phyloP scores from a whole-genome alignment of 2,888 invertebrate species.

The Trisateles emortualis region DNA sequence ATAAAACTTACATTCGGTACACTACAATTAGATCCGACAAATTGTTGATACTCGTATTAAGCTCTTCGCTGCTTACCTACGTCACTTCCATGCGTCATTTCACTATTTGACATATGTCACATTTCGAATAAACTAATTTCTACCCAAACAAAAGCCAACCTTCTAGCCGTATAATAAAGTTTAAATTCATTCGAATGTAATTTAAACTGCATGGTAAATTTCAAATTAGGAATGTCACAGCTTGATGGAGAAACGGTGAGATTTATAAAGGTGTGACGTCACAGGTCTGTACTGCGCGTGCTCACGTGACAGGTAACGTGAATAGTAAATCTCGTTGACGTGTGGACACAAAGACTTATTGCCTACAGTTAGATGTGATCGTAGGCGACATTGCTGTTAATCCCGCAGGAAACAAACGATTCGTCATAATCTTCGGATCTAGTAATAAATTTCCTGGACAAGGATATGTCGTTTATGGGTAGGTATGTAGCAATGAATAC shows the following conservation, averaged over 20 bases:
- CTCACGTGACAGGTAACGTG: constrained; percentile 36
- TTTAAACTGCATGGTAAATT: constrained; percentile 2
- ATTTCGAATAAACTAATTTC: not conserved
- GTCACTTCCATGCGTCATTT: constrained; percentile 24
- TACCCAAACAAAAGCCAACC: not conserved
- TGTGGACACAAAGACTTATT: constrained; percentile 4
- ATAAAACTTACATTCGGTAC: not conserved
- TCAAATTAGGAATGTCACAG: constrained; percentile 30
- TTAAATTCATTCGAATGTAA: constrained; percentile 1
- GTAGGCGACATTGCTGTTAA: constrained; percentile 21
- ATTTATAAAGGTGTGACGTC: constrained; percentile 41
- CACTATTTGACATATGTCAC: constrained; percentile 28
- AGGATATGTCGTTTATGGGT: not conserved
- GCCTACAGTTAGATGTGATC: not conserved
- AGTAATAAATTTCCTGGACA: not conserved
- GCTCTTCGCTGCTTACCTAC: constrained; percentile 12
- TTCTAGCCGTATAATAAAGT: not conserved
- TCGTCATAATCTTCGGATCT: not conserved
- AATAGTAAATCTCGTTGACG: constrained; percentile 42
- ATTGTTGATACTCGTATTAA: constrained; percentile 27
- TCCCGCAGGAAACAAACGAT: not conserved
- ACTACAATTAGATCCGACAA: constrained; percentile 15
- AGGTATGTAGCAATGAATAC: too few species aligned
- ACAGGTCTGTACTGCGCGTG: constrained; percentile 15
- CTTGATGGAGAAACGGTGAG: constrained; percentile 24